Evolutionary conservation across 2,113 vertebrate species (phyloP).

Genomic region (Elanus axillaris): DNA sequence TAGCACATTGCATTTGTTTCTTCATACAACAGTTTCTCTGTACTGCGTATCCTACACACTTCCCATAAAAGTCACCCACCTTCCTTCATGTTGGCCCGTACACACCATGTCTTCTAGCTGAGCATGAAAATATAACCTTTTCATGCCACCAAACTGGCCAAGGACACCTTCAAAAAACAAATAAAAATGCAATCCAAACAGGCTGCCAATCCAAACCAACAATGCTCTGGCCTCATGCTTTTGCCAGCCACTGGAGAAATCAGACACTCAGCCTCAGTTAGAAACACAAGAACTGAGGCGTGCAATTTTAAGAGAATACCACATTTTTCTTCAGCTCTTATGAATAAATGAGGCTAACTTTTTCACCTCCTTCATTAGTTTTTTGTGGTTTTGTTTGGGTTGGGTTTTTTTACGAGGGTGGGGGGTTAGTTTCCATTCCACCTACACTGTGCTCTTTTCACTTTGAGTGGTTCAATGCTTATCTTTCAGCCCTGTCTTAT

Average conservation of each 20-base stretch:
- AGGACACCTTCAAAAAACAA: background rate
- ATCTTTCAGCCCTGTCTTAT: background rate
- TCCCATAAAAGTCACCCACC: background rate
- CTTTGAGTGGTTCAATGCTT: background rate
- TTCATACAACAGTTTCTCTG: background rate
- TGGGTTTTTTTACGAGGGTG: background rate
- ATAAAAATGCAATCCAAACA: background rate
- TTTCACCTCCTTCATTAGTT: background rate
- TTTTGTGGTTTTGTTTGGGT: background rate
- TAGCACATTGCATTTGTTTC: background rate
- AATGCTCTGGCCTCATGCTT: background rate
- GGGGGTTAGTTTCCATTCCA: background rate
- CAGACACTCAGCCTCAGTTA: accelerated
- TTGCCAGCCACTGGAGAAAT: background rate
- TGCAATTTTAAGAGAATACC: background rate
- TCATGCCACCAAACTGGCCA: background rate
- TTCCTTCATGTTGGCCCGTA: background rate
- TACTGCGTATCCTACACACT: background rate
- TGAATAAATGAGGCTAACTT: background rate
- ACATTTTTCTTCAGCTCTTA: background rate
- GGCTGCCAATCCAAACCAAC: background rate
- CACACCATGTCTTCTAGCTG: background rate
- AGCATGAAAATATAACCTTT: background rate
- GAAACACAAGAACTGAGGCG: background rate
- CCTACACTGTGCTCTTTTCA: background rate